phyloP scores from a whole-genome alignment of 2,888 invertebrate genomes.

The Cerastis rubricosa region DNA sequence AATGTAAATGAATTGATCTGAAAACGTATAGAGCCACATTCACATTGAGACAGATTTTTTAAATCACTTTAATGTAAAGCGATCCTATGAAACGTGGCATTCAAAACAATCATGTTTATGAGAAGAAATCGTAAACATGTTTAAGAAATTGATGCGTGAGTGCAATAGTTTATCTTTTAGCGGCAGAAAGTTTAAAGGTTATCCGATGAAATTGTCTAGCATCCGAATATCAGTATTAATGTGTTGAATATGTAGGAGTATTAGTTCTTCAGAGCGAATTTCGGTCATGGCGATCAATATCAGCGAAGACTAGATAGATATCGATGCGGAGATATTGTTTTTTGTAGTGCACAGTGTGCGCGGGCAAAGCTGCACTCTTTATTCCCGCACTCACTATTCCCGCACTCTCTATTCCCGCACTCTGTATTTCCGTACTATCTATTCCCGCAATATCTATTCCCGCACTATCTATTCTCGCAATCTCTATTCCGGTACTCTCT shows the following conservation, averaged over 20 bases:
- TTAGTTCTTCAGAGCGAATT: neutral
- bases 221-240: neutral
- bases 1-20: too few species aligned
- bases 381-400: too few species aligned
- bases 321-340: neutral
- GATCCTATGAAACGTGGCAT: neutral
- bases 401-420: too few species aligned
- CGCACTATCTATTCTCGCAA: too few species aligned
- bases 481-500: too few species aligned
- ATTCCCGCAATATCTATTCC: too few species aligned
- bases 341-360: too few species aligned
- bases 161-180: constrained; percentile 22
- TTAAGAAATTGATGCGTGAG: neutral
- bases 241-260: neutral
- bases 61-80: too few species aligned
- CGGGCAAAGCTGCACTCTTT: neutral
- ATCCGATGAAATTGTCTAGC: constrained; percentile 30
- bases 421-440: too few species aligned
- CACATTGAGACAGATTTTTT: too few species aligned
- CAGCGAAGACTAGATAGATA: neutral
- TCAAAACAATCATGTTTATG: constrained; percentile 9
- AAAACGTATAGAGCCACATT: too few species aligned
- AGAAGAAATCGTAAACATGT: constrained; percentile 6
- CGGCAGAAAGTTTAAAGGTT: constrained; percentile 30
- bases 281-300: neutral